A percentile compares a stretch with the other conserved stretches of the same genome.
Evolutionary conservation across 2,888 invertebrate species (phyloP).

Genomic region (Coremacera marginata): DNA sequence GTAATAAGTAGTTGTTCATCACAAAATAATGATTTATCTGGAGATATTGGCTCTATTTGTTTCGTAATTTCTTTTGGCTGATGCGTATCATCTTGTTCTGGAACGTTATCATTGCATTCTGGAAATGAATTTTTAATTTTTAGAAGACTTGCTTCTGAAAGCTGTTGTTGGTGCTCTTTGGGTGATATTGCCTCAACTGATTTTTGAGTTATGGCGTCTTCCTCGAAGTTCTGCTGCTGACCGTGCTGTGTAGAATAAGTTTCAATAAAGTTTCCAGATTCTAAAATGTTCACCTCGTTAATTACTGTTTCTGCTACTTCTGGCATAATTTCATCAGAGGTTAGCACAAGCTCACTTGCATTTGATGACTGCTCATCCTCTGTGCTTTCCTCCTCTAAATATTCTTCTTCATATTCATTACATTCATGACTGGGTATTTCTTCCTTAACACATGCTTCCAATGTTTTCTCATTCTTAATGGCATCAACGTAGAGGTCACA

Average conservation of each 20-base stretch:
- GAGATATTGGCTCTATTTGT: slow-evolving; percentile 6
- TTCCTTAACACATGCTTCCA: neutral
- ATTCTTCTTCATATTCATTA: slow-evolving; percentile 13
- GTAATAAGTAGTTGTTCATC: slow-evolving; percentile 49
- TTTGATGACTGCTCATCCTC: neutral
- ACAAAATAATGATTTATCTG: slow-evolving; percentile 47
- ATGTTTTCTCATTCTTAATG: neutral
- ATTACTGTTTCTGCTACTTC: too few relatives aligned
- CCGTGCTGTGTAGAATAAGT: too few relatives aligned
- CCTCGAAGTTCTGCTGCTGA: too few relatives aligned
- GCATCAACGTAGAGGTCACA: neutral
- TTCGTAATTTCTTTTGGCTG: neutral
- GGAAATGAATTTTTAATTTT: slow-evolving; percentile 9
- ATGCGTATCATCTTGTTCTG: slow-evolving; percentile 1
- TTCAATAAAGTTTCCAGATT: too few relatives aligned
- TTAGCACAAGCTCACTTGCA: neutral
- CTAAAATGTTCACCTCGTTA: too few relatives aligned
- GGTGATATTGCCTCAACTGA: too few relatives aligned
- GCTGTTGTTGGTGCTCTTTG: too few relatives aligned
- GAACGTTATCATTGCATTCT: slow-evolving; percentile 44
- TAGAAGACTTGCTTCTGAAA: neutral
- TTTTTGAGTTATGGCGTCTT: too few relatives aligned
- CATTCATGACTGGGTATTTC: neutral
- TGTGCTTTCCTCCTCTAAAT: slow-evolving; percentile 1
- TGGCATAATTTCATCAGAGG: too few relatives aligned